Percentiles rank a stretch among this genome's conserved stretches.
Evolutionary conservation across 2,113 vertebrate species (phyloP).

Genomic region (Coryphaenoides rupestris): DNA sequence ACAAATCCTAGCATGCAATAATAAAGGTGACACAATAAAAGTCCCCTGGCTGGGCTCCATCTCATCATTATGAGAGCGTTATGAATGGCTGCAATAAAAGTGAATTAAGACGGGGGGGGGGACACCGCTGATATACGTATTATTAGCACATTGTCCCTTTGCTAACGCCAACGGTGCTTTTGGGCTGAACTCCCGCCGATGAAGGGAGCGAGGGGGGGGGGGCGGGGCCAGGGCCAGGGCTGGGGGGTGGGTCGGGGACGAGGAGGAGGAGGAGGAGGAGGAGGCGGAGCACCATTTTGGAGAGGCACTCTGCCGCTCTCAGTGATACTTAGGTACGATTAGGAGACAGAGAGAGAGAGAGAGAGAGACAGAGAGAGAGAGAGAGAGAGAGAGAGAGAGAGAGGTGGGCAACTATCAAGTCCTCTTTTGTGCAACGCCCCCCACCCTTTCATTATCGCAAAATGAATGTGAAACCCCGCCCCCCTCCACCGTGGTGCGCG

Average conservation of each 20-base stretch:
- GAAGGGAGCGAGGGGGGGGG: slow-evolving; percentile 23
- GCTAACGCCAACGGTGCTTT: slow-evolving; percentile 51
- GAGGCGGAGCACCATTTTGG: slow-evolving; percentile 35
- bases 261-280: no score
- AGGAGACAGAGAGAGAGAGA: slow-evolving; percentile 56
- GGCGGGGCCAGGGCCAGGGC: no score
- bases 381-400: slow-evolving; percentile 59
- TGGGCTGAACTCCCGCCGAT: slow-evolving; percentile 42
- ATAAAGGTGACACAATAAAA: slow-evolving; percentile 72
- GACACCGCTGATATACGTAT: slow-evolving; percentile 66
- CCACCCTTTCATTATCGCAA: slow-evolving; percentile 66
- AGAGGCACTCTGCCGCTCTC: slow-evolving; percentile 49
- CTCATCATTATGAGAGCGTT: slow-evolving; percentile 70
- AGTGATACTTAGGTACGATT: slow-evolving; percentile 60
- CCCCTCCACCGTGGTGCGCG: slow-evolving; percentile 39
- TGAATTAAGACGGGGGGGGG: slow-evolving; percentile 70
- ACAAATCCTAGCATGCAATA: slow-evolving; percentile 64
- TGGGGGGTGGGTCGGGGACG: no score
- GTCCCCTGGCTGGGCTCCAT: slow-evolving; percentile 66
- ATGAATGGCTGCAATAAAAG: slow-evolving; percentile 71
- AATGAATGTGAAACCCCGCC: slow-evolving; percentile 58
- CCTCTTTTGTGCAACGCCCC: slow-evolving; percentile 56
- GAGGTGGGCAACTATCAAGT: slow-evolving; percentile 52
- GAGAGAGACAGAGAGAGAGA: slow-evolving; percentile 50
- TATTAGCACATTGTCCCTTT: slow-evolving; percentile 65